phyloP scores from a whole-genome alignment of 2,113 vertebrate genomes.

The Nanorana parkeri region DNA sequence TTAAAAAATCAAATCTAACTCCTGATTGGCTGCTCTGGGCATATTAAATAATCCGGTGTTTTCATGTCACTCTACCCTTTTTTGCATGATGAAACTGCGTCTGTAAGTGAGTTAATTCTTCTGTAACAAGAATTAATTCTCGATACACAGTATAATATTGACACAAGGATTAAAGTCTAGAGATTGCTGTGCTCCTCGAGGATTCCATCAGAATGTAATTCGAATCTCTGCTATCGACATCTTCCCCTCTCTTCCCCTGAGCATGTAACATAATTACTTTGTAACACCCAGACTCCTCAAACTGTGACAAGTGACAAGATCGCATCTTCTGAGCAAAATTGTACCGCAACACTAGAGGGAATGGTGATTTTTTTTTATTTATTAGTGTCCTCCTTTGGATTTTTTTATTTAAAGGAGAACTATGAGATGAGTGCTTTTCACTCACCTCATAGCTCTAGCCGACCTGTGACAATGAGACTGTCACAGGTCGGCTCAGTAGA shows the following conservation, averaged over 20 bases:
- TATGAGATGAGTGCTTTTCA: no score
- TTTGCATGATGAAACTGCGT: no score
- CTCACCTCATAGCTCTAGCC: no score
- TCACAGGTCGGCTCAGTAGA: no score
- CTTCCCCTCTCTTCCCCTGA: neutral
- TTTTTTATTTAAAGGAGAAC: no score
- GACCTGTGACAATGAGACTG: no score
- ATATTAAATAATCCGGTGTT: no score
- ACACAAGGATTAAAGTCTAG: neutral
- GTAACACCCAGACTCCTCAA: neutral
- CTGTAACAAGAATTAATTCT: no score
- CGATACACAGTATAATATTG: no score
- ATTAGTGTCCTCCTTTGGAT: neutral
- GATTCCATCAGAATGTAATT: neutral
- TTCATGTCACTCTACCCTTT: neutral
- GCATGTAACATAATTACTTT: slow-evolving; percentile 3
- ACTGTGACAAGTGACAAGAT: neutral
- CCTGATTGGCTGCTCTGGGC: no score
- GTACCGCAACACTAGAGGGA: neutral
- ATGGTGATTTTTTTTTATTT: neutral
- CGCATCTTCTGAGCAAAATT: neutral
- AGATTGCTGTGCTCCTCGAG: neutral
- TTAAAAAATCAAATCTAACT: no score
- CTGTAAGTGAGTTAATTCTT: no score
- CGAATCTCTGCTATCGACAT: neutral